A percentile compares a stretch with the other conserved stretches of the same genome.
These are phyloP conservation scores for Guaruba guarouba DNA, from an alignment of 2,113 vertebrate species.

Conservation along the genomic window DNA sequence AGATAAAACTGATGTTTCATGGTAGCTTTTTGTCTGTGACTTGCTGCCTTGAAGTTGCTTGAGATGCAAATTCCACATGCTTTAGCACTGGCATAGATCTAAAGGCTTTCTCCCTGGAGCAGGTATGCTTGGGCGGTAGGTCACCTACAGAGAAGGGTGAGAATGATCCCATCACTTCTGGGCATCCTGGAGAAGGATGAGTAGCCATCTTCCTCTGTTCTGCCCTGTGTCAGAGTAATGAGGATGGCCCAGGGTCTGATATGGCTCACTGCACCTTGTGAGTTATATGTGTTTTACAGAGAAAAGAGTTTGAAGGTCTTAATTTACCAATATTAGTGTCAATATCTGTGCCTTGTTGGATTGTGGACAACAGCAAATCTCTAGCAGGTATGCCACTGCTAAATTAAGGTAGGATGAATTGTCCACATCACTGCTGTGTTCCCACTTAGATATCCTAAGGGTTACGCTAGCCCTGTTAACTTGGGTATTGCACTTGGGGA, in stretches of 20 bases:
- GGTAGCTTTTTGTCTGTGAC: neutral
- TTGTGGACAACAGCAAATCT: neutral
- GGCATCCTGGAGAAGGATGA: neutral
- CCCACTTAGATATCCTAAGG: neutral
- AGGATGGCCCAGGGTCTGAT: neutral
- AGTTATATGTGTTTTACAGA: neutral
- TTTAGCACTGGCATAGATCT: neutral
- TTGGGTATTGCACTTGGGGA: neutral
- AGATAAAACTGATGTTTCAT: neutral
- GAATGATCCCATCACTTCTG: neutral
- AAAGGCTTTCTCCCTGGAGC: rapidly evolving
- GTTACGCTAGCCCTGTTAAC: neutral
- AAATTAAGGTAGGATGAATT: neutral
- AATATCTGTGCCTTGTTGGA: neutral
- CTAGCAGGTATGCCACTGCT: neutral
- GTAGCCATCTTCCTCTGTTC: neutral
- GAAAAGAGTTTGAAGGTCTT: neutral
- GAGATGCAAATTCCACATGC: neutral
- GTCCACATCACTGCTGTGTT: neutral
- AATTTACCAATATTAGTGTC: neutral
- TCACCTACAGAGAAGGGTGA: rapidly evolving
- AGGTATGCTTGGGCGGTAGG: neutral
- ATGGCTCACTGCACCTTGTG: neutral
- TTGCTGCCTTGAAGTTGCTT: neutral
- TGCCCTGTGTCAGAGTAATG: neutral